Conservation (phyloP, 2,888 invertebrate species). For the Synergus itoensis region DNA sequence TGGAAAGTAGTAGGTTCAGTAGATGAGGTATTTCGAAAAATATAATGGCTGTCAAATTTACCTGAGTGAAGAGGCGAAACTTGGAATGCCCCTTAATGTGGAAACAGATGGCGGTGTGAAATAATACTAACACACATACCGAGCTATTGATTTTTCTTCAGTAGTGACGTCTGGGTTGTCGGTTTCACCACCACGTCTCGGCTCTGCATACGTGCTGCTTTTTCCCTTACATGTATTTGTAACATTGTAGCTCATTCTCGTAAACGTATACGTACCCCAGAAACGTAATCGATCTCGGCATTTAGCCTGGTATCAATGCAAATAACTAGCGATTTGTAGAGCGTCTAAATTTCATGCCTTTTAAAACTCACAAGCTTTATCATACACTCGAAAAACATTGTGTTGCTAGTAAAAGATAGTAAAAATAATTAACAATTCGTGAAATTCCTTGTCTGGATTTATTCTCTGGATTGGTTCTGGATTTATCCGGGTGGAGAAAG, state of each 20-base stretch:
- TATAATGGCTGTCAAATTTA: background rate
- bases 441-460: too few relatives aligned
- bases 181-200: conserved; percentile 54
- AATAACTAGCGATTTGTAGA: background rate
- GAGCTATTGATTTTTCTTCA: conserved; percentile 69
- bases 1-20: background rate
- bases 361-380: too few relatives aligned
- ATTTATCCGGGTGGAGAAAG: too few relatives aligned
- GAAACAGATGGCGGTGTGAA: conserved; percentile 59
- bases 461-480: too few relatives aligned
- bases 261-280: conserved; percentile 31
- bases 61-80: conserved; percentile 10
- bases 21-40: background rate
- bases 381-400: too few relatives aligned
- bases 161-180: conserved; percentile 56
- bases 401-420: too few relatives aligned
- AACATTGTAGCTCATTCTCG: conserved; percentile 15
- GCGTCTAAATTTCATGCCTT: background rate
- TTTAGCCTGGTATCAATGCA: background rate
- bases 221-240: conserved; percentile 42
- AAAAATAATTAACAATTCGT: too few relatives aligned
- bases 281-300: conserved; percentile 17
- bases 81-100: conserved; percentile 48
- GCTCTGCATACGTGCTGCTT: conserved; percentile 49
- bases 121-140: conserved; percentile 71